Percentiles rank a stretch among this genome's conserved stretches.
These are phyloP conservation scores for Epizoanthus stellaris DNA, from an alignment of 92 coral and sea anemone genomes.

Conservation along the genomic window DNA sequence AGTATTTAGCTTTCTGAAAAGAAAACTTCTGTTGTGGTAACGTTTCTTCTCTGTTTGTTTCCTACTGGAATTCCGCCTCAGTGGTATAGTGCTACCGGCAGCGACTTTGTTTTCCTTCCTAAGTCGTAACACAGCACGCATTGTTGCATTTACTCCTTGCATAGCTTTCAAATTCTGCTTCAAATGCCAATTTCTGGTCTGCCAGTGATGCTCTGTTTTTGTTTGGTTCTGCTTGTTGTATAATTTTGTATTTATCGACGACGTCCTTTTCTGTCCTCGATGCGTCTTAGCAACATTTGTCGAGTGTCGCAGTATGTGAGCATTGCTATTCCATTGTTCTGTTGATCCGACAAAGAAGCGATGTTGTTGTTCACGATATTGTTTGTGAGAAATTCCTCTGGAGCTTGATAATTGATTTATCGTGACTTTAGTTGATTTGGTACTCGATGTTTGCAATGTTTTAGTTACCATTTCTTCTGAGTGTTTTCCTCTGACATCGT, in stretches of 20 bases:
- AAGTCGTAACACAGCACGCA: background rate
- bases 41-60: background rate
- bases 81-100: background rate
- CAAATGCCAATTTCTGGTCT: background rate
- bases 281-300: background rate
- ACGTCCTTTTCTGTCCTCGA: background rate
- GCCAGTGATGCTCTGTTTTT: constrained; percentile 4
- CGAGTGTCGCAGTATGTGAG: background rate
- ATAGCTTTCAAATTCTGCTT: background rate
- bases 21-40: constrained; percentile 4
- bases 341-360: background rate
- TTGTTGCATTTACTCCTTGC: background rate
- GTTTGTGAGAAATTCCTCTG: too few species aligned
- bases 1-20: background rate
- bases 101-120: background rate
- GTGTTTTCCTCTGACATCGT: too few species aligned
- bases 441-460: too few species aligned
- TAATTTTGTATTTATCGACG: background rate
- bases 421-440: too few species aligned
- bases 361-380: too few species aligned
- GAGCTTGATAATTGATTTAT: too few species aligned
- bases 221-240: background rate
- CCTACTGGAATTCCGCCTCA: background rate
- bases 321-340: background rate
- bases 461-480: too few species aligned